Percentiles rank a stretch among this genome's conserved stretches.
Conservation (phyloP, 2,888 invertebrate genomes). For the Brachyptera putata region DNA sequence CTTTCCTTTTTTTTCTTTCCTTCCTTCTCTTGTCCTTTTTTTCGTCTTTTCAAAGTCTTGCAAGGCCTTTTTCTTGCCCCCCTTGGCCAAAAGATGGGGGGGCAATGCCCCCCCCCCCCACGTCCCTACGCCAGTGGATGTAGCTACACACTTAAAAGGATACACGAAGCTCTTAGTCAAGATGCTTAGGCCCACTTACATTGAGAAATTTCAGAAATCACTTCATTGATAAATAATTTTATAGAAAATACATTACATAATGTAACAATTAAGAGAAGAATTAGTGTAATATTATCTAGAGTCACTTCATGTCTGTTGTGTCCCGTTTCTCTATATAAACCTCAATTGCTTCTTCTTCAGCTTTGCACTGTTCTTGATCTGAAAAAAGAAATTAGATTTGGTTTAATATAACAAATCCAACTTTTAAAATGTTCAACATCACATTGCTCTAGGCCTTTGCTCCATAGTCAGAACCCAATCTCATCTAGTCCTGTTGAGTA, state of each 20-base stretch:
- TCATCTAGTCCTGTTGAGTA: no score
- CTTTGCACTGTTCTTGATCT: constrained; percentile 37
- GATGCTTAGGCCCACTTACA: neutral
- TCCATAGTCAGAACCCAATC: neutral
- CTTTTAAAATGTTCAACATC: neutral
- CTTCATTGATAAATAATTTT: neutral
- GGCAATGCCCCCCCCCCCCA: no score
- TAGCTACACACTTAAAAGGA: no score
- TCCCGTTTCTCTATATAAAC: constrained; percentile 73
- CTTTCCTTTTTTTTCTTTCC: no score
- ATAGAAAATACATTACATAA: neutral
- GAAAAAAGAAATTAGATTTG: constrained; percentile 17
- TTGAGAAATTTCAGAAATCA: neutral
- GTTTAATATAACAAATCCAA: no score
- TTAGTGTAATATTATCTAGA: neutral
- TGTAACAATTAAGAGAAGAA: neutral
- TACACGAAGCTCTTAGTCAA: no score
- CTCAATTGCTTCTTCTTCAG: constrained; percentile 56
- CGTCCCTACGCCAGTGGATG: no score
- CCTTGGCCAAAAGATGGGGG: no score
- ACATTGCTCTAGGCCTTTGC: neutral
- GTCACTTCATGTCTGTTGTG: constrained; percentile 43
- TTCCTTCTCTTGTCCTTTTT: no score
- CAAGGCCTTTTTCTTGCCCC: no score
- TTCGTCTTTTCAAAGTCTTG: no score